Evolutionary conservation across 2,113 vertebrate genomes (phyloP).

Genomic region (Passer domesticus): DNA sequence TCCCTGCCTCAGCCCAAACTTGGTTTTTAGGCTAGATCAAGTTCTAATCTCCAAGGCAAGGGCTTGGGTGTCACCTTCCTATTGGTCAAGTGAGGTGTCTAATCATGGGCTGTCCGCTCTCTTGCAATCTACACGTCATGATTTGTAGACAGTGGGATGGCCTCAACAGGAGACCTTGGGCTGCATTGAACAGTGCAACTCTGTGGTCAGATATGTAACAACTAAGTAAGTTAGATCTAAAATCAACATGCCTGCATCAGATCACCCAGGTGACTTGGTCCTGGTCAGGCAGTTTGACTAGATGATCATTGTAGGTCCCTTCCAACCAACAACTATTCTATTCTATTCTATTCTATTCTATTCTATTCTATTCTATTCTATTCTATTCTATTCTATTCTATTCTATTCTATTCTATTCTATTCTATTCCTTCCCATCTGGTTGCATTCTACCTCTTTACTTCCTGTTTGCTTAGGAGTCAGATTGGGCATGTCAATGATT

Average conservation of each 20-base stretch:
- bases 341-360: neutral
- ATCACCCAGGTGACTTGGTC: neutral
- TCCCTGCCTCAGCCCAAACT: neutral
- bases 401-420: neutral
- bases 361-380: neutral
- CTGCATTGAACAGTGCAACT: neutral
- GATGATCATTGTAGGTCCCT: neutral
- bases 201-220: neutral
- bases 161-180: neutral
- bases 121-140: neutral
- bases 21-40: neutral
- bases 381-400: neutral
- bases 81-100: neutral
- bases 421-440: neutral
- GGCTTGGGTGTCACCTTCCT: neutral
- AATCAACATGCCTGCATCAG: neutral
- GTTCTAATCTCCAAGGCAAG: neutral
- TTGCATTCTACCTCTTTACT: neutral
- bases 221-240: neutral
- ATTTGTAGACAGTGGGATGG: neutral
- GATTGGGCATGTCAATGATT: neutral
- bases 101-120: neutral
- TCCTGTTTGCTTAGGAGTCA: neutral
- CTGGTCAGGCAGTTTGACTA: neutral
- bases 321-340: neutral